These are phyloP conservation scores for Rhabdomys dilectus DNA, from an alignment of 2,113 vertebrate genomes.

Conservation along the genomic window DNA sequence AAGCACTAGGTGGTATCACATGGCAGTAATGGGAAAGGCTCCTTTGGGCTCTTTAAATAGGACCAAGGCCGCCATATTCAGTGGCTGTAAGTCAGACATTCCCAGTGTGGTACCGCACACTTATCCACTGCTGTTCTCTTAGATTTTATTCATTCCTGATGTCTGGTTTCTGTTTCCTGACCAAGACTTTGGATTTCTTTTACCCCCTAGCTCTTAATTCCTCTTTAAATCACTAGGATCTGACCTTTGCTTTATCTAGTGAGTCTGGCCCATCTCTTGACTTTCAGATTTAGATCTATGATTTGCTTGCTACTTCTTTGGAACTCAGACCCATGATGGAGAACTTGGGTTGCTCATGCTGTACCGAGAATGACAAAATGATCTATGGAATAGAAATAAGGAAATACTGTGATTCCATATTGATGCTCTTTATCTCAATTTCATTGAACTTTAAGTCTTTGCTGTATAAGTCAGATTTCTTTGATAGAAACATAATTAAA, in stretches of 20 bases:
- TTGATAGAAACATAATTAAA: slow-evolving; percentile 53
- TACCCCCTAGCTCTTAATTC: background rate
- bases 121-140: background rate
- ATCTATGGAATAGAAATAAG: slow-evolving; percentile 29
- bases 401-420: background rate
- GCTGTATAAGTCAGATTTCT: background rate
- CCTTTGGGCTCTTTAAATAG: background rate
- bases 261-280: background rate
- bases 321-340: background rate
- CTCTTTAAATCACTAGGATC: background rate
- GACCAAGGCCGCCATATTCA: background rate
- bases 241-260: slow-evolving; percentile 9
- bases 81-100: background rate
- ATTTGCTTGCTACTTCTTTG: background rate
- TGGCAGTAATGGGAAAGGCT: background rate
- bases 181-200: background rate
- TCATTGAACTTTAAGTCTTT: slow-evolving; percentile 18
- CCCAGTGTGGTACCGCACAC: background rate
- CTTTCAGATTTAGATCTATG: slow-evolving; percentile 18
- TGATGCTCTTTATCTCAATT: slow-evolving; percentile 9
- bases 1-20: slow-evolving; percentile 66
- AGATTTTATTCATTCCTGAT: background rate
- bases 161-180: slow-evolving; percentile 22
- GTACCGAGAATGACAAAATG: background rate
- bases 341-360: background rate